Base-by-base conservation (phyloP, 1,140 invertebrate species). In the Gonioctena quinquepunctata region DNA sequence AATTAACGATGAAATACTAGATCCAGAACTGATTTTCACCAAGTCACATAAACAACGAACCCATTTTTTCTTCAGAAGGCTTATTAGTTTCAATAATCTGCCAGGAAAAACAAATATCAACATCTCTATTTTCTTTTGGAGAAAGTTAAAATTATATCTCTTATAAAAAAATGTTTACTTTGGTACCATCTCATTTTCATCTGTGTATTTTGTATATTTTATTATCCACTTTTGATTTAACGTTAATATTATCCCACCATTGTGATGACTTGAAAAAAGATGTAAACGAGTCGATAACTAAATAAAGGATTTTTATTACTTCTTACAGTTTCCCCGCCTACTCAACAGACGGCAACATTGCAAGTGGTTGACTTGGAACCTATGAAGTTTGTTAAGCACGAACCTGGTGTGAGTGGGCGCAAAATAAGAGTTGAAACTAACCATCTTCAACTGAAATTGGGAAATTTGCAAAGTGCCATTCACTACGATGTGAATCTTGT, bases 381-480 rank as follows among this genome's bases (percentile, higher is more conserved):
- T 42, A 42, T 42, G 33, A 11, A 42, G 33, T 42, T 42, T 2
- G 5, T 11, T 4, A 42, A 42, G 16, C 3, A 13, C 8, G 11
- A 42, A 66, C 80, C 73, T 19, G 88, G 87, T 1, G 86, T 77
- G 0, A 2, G 26, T 25, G 89, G 89, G 0, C 66, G 62, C 65
- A 68, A 8, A 7, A 86, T 87, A 18, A n/a, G 28, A 21, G 82
- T 90, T 0, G 83, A 84, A 67, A 85, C 86, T 0, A 91, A 91
- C 74, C 87, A 90, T 84, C 77, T 90, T 7, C 21, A 75, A 23
- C 73, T 91, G 0, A 76, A 80, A 16, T 78, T 91, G 27, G 77
- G 82, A 49, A 86, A 87, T 23, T 80, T 86, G 7, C 25, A 77
- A 2, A 69, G 42, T 0, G 84, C 86, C 0, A 80, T 77, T 63